Percentiles rank a stretch among this genome's conserved stretches.
Evolutionary conservation across 2,113 vertebrate genomes (phyloP).

Genomic region (Gobio gobio): DNA sequence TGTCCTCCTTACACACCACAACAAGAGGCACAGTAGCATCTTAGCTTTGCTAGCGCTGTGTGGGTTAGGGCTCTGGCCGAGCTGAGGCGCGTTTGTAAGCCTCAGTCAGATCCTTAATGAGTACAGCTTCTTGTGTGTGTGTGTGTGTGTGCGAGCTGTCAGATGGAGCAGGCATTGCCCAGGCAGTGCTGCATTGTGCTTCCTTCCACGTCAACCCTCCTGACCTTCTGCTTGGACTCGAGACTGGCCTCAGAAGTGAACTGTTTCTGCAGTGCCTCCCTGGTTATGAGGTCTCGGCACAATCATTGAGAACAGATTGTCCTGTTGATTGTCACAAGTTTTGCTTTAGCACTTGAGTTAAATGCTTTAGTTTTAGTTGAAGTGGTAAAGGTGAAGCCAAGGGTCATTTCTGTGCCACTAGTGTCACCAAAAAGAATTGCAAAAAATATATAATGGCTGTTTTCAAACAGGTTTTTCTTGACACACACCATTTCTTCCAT

Average conservation of each 20-base stretch:
- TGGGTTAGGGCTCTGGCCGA: background rate
- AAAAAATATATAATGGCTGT: background rate
- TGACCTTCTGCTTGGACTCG: slow-evolving; percentile 4
- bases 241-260: background rate
- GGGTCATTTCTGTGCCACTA: background rate
- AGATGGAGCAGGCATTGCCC: slow-evolving; percentile 10
- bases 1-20: slow-evolving; percentile 22
- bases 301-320: slow-evolving; percentile 32
- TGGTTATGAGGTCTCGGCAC: background rate
- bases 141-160: slow-evolving; percentile 19
- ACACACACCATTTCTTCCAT: background rate
- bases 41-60: slow-evolving; percentile 3
- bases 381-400: background rate
- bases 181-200: background rate
- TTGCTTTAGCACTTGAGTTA: background rate
- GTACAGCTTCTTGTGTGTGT: slow-evolving; percentile 24
- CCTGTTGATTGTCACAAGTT: background rate
- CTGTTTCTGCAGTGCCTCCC: background rate
- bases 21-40: slow-evolving; percentile 21
- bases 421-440: background rate
- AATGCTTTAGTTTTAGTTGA: background rate
- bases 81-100: slow-evolving; percentile 30
- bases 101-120: slow-evolving; percentile 47
- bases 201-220: background rate
- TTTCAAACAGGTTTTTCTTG: slow-evolving; percentile 12